Conservation (phyloP, 2,888 invertebrate species). For the Drosophila tripunctata region DNA sequence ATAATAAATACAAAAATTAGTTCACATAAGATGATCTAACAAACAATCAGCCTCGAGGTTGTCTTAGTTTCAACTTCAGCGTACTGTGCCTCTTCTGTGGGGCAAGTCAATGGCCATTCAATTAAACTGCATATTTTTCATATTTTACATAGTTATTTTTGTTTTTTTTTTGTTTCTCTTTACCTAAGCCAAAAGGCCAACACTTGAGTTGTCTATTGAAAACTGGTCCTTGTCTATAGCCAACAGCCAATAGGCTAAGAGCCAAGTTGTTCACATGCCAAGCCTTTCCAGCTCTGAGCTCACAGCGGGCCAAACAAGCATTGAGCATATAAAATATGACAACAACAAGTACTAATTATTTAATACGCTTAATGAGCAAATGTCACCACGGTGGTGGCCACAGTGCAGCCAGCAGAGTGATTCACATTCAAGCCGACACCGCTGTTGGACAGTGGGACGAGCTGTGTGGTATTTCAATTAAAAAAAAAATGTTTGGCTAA, state of each 20-base stretch:
- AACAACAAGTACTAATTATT: slow-evolving; percentile 74
- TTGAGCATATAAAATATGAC: slow-evolving; percentile 68
- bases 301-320: slow-evolving; percentile 53
- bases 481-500: no score
- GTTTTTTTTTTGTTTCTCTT: background rate
- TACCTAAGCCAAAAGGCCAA: slow-evolving; percentile 40
- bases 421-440: slow-evolving; percentile 29
- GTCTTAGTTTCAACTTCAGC: background rate
- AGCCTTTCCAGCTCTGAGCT: no score
- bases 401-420: slow-evolving; percentile 38
- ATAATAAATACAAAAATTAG: background rate
- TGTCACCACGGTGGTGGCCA: slow-evolving; percentile 66
- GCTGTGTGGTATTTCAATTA: background rate
- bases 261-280: slow-evolving; percentile 43
- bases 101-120: slow-evolving; percentile 49
- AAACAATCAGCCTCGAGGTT: background rate
- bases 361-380: slow-evolving; percentile 77
- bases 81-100: background rate
- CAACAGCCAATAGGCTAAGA: no score
- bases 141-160: slow-evolving; percentile 6
- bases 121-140: slow-evolving; percentile 41
- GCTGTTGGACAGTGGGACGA: slow-evolving; percentile 28
- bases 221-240: slow-evolving; percentile 56
- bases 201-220: slow-evolving; percentile 38
- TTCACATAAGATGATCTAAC: background rate